phyloP scores from a whole-genome alignment of 2,113 vertebrate genomes.

The Burhinus bistriatus region DNA sequence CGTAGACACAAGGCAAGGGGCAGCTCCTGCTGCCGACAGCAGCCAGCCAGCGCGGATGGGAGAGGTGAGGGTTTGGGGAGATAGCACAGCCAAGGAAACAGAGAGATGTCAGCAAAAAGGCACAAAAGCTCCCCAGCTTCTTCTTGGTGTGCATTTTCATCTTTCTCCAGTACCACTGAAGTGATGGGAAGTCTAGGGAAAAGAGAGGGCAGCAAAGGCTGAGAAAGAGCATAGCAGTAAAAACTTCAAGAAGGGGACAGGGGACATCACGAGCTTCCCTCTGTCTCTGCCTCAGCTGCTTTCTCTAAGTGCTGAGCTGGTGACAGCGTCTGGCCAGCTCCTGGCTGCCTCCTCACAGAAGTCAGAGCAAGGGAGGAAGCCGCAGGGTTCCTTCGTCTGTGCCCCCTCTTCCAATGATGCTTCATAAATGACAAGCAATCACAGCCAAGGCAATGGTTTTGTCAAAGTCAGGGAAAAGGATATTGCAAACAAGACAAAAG shows the following conservation, averaged over 20 bases:
- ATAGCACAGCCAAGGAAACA: background rate
- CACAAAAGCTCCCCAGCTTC: background rate
- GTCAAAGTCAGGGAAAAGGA: background rate
- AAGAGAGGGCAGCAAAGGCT: background rate
- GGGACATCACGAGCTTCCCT: background rate
- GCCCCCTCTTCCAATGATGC: background rate
- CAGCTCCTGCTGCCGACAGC: background rate
- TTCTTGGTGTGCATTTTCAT: background rate
- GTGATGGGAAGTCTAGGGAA: background rate
- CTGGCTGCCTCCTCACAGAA: background rate
- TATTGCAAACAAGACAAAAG: background rate
- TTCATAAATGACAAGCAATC: background rate
- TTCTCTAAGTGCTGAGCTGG: background rate
- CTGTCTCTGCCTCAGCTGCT: background rate
- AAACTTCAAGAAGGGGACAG: background rate
- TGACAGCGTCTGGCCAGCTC: fast-evolving
- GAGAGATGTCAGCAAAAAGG: background rate
- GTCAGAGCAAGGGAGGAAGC: background rate
- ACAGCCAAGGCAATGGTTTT: background rate
- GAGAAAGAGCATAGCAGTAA: background rate
- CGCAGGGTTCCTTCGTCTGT: background rate
- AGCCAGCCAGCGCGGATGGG: background rate
- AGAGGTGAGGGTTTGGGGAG: background rate
- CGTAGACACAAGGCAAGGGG: background rate
- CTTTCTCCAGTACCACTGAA: background rate